Percentiles rank a stretch among this genome's conserved stretches.
These are phyloP conservation scores for Hipposideros armiger DNA, from an alignment of 2,113 vertebrate species.

Conservation along the genomic window DNA sequence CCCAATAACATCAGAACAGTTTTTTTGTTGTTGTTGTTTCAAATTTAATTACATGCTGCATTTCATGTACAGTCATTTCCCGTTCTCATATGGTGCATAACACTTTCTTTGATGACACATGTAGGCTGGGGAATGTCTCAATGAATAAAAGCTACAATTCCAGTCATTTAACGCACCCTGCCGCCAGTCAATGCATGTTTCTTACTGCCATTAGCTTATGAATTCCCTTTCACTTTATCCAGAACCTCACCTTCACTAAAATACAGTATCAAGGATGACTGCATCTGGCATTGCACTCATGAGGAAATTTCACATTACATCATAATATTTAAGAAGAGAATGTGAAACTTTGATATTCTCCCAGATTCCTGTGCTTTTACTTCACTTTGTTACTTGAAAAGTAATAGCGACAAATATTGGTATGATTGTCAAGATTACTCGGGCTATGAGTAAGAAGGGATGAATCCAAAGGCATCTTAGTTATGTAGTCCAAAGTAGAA, in stretches of 20 bases:
- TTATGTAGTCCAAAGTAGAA: not conserved
- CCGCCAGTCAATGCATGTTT: not conserved
- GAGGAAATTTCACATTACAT: not conserved
- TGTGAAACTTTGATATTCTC: not conserved
- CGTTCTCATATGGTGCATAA: accelerated
- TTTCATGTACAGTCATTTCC: not conserved
- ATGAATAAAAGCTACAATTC: not conserved
- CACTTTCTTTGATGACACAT: conserved; percentile 3
- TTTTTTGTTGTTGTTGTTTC: not conserved
- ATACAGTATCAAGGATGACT: not conserved
- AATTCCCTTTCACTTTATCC: conserved; percentile 46
- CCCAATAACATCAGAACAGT: not conserved
- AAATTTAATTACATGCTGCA: not conserved
- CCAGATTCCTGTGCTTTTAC: not conserved
- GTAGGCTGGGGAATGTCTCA: not conserved
- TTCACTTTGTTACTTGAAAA: not conserved
- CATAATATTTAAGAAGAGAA: not conserved
- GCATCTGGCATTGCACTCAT: not conserved
- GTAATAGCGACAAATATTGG: not conserved
- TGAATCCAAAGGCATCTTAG: not conserved
- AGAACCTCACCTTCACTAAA: not conserved
- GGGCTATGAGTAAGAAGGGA: not conserved
- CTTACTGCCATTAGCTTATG: not conserved
- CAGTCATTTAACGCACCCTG: not conserved
- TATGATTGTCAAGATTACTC: not conserved